Evolutionary conservation across 2,888 invertebrate species (phyloP).

Genomic region (Phaedon cochleariae): DNA sequence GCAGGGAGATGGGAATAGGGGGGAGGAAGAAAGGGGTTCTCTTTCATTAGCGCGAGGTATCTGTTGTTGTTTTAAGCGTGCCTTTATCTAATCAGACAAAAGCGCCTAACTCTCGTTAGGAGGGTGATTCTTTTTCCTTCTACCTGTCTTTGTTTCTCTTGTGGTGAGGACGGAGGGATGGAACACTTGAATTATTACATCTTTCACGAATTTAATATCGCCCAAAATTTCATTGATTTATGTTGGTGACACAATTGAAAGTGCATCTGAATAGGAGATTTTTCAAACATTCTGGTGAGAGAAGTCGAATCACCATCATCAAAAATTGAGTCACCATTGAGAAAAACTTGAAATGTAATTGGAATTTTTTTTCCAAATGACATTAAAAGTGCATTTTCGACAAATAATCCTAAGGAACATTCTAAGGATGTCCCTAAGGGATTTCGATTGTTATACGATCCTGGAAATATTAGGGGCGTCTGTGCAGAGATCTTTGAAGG

Average conservation of each 20-base stretch:
- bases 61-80: constrained; percentile 64
- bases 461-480: no score
- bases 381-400: no score
- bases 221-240: not conserved
- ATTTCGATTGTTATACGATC: no score
- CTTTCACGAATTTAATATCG: not conserved
- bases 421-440: no score
- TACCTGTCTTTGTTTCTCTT: constrained; percentile 29
- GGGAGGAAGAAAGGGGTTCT: constrained; percentile 44
- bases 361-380: no score
- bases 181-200: not conserved
- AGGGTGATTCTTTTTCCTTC: constrained; percentile 4
- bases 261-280: no score
- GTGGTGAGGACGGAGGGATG: not conserved
- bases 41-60: constrained; percentile 63
- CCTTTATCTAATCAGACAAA: constrained; percentile 65
- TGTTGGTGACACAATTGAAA: not conserved
- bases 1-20: constrained; percentile 20
- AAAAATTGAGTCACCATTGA: no score
- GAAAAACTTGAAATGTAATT: no score
- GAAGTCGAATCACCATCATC: no score
- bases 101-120: constrained; percentile 57
- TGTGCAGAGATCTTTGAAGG: no score
- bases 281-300: no score
- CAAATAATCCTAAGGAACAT: no score